These are phyloP conservation scores for Nebria brevicollis DNA, from an alignment of 2,888 invertebrate genomes.

Conservation along the genomic window DNA sequence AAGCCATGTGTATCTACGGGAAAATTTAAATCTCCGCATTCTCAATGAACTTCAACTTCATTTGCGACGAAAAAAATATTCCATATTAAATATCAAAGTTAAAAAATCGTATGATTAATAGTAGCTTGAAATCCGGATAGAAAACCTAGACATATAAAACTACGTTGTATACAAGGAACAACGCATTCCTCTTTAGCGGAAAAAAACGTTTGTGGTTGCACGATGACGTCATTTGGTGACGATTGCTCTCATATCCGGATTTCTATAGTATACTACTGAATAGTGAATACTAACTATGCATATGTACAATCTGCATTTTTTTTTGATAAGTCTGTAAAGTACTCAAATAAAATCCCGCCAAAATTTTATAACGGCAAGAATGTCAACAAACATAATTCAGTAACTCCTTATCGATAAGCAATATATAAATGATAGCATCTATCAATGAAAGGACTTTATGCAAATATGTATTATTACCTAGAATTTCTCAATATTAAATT, in stretches of 20 bases:
- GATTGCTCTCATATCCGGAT: conserved; percentile 4
- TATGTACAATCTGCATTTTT: background rate
- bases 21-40: background rate
- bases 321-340: background rate
- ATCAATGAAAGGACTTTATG: background rate
- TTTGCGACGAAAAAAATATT: background rate
- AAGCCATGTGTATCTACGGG: background rate
- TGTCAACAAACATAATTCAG: background rate
- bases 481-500: background rate
- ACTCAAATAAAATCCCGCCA: background rate
- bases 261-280: background rate
- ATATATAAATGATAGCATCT: background rate
- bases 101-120: conserved; percentile 15
- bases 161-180: background rate
- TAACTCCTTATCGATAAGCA: too few relatives aligned
- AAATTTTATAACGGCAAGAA: background rate
- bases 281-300: background rate
- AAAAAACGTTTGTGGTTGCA: background rate
- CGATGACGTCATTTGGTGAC: conserved; percentile 2
- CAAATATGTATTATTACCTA: background rate
- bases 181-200: background rate
- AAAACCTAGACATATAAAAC: conserved; percentile 8
- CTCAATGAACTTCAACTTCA: conserved; percentile 13
- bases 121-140: conserved; percentile 10
- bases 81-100: conserved; percentile 3